These are phyloP conservation scores for Cephus rjabovi DNA, from an alignment of 2,888 invertebrate species.

Conservation along the genomic window DNA sequence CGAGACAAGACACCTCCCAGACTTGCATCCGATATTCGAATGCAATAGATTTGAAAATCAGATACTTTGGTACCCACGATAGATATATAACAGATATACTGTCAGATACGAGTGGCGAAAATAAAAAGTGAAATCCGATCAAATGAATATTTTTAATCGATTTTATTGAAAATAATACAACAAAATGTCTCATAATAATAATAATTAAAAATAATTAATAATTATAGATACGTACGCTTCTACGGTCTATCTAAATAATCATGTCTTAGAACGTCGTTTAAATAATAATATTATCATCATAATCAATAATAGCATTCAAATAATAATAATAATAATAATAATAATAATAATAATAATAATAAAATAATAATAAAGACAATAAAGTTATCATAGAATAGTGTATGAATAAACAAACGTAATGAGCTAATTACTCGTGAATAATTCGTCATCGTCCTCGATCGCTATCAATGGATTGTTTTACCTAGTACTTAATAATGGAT, in stretches of 20 bases:
- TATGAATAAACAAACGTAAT: slow-evolving; percentile 66
- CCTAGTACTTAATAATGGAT: slow-evolving; percentile 63
- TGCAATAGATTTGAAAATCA: not conserved
- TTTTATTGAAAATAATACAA: slow-evolving; percentile 68
- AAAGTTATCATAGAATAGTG: slow-evolving; percentile 58
- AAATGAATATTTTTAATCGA: slow-evolving; percentile 63
- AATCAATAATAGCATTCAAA: slow-evolving; percentile 42
- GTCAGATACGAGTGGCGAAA: not conserved
- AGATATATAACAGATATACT: not conserved
- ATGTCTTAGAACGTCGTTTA: slow-evolving; percentile 63
- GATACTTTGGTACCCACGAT: not conserved
- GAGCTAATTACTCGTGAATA: slow-evolving; percentile 59
- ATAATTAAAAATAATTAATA: slow-evolving; percentile 65
- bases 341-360: slow-evolving; percentile 49
- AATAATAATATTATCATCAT: slow-evolving; percentile 57
- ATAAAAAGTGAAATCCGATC: slow-evolving; percentile 32
- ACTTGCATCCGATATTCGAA: not conserved
- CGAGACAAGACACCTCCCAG: not conserved
- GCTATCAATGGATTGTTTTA: slow-evolving; percentile 55
- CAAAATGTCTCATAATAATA: slow-evolving; percentile 64
- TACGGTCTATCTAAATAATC: slow-evolving; percentile 63
- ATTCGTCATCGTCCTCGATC: slow-evolving; percentile 59
- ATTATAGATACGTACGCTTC: slow-evolving; percentile 63
- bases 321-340: slow-evolving; percentile 39
- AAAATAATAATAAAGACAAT: slow-evolving; percentile 43